Conservation (phyloP, 2,113 vertebrate species). For the Phalacrocorax carbo region DNA sequence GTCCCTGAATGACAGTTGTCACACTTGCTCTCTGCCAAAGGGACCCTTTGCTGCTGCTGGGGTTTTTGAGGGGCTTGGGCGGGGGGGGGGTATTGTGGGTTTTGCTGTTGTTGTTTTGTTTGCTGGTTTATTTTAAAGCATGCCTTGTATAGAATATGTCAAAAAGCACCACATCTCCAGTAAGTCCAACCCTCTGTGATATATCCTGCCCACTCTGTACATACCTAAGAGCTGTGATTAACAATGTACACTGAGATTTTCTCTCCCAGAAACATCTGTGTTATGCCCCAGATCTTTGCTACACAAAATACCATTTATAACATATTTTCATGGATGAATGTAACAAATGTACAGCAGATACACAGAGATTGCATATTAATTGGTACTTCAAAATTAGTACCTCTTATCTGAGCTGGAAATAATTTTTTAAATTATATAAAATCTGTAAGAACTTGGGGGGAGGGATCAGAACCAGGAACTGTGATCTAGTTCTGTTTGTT, state of each 20-base stretch:
- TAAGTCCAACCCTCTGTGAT: background rate
- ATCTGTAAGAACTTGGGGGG: background rate
- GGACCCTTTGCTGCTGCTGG: background rate
- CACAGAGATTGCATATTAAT: background rate
- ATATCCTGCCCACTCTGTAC: background rate
- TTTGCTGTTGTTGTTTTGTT: background rate
- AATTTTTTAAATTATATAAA: background rate
- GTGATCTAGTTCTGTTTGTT: background rate
- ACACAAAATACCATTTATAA: background rate
- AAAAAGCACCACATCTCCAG: background rate
- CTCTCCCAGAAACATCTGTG: slow-evolving; percentile 3
- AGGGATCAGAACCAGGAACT: background rate
- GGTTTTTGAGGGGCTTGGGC: background rate
- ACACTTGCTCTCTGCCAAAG: background rate
- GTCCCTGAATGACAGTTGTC: background rate
- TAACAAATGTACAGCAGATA: background rate
- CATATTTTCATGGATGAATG: background rate
- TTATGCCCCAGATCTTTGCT: background rate
- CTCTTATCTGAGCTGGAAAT: background rate
- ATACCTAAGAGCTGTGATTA: background rate
- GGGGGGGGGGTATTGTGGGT: too few species aligned
- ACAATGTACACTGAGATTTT: background rate
- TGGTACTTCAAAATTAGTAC: background rate
- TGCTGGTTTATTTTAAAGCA: background rate
- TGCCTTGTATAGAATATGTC: background rate